These are phyloP conservation scores for Lamellibrachia luymesi DNA, from an alignment of 1,140 invertebrate species.

Conservation along the genomic window DNA sequence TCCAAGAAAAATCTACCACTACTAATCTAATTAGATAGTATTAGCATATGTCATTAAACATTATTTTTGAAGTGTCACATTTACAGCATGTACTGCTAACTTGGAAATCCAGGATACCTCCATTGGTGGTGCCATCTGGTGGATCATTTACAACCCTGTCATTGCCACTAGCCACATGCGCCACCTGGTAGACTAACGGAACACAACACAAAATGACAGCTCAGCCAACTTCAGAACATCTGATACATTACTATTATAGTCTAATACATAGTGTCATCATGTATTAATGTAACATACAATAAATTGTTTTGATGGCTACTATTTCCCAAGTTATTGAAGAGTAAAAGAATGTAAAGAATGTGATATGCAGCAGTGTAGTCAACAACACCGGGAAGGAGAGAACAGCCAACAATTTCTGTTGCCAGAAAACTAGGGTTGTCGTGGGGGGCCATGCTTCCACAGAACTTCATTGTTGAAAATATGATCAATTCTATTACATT, in stretches of 20 bases:
- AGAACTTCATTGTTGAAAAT: neutral
- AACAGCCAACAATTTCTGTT: no score
- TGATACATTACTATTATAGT: no score
- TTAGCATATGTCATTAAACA: neutral
- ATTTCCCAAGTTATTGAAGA: neutral
- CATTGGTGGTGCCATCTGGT: neutral
- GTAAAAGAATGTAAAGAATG: neutral
- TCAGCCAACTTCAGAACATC: neutral
- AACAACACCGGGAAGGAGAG: no score
- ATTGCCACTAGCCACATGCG: neutral
- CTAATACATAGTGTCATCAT: no score
- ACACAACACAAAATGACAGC: neutral
- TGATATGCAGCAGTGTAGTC: no score
- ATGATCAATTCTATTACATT: no score
- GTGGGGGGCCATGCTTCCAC: no score
- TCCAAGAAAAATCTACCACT: neutral
- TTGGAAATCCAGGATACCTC: neutral
- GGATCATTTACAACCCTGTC: neutral
- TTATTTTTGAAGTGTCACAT: neutral
- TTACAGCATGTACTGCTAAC: neutral
- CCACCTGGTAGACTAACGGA: neutral
- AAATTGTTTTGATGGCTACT: neutral
- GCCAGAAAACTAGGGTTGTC: no score
- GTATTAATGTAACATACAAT: neutral
- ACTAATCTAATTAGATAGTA: neutral